These are phyloP conservation scores for Lophotis ruficrista DNA, from an alignment of 2,113 vertebrate genomes.

Conservation along the genomic window DNA sequence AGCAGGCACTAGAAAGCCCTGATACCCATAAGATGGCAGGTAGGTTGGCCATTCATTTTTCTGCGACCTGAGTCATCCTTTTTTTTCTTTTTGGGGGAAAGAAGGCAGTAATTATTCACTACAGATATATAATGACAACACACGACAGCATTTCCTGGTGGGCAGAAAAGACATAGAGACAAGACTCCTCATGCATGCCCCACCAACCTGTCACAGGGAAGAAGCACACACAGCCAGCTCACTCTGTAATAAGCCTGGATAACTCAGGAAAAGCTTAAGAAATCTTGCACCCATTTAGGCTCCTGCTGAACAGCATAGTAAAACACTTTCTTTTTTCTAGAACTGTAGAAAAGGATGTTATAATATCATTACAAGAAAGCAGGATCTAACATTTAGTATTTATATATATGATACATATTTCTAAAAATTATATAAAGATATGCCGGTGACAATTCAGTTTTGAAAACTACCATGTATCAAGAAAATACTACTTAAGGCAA, in stretches of 20 bases:
- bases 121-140: not conserved
- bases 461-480: not conserved
- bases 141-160: not conserved
- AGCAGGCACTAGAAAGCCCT: not conserved
- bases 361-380: not conserved
- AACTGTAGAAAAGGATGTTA: not conserved
- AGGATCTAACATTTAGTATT: not conserved
- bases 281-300: not conserved
- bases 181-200: not conserved
- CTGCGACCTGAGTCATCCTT: accelerated
- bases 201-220: not conserved
- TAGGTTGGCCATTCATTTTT: not conserved
- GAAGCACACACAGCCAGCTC: not conserved
- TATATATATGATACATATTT: not conserved
- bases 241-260: not conserved
- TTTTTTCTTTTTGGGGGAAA: accelerated
- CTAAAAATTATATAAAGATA: not conserved
- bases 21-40: not conserved
- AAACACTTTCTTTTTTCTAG: not conserved
- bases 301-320: not conserved
- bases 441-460: not conserved
- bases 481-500: not conserved
- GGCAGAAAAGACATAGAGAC: not conserved
- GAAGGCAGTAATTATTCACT: not conserved
- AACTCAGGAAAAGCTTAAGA: not conserved